These are phyloP conservation scores for Drosophila mettleri DNA, from an alignment of 2,888 invertebrate genomes.

Conservation along the genomic window DNA sequence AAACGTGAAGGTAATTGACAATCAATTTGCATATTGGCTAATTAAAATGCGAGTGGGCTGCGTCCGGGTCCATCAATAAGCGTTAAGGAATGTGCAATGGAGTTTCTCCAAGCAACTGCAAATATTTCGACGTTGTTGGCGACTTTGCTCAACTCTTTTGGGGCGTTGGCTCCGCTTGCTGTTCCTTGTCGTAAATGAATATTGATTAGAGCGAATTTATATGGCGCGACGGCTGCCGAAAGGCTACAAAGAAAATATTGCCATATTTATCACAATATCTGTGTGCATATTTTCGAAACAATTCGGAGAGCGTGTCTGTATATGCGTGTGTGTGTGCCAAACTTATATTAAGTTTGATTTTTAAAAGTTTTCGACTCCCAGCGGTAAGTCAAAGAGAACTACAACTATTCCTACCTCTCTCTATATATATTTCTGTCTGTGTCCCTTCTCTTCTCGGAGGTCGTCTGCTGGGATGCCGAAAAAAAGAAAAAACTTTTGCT, in stretches of 20 bases:
- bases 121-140: conserved; percentile 20
- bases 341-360: conserved; percentile 77
- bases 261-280: conserved; percentile 59
- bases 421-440: background rate
- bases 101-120: conserved; percentile 17
- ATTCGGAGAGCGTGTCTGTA: background rate
- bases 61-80: conserved; percentile 36
- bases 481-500: conserved; percentile 53
- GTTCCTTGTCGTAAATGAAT: conserved; percentile 62
- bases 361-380: conserved; percentile 61
- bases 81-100: conserved; percentile 38
- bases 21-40: conserved; percentile 35
- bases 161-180: conserved; percentile 13
- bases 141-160: conserved; percentile 23
- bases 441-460: background rate
- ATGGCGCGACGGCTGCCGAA: conserved; percentile 27
- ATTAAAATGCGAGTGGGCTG: conserved; percentile 38
- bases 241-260: conserved; percentile 58
- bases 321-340: conserved; percentile 16
- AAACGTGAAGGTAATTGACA: background rate
- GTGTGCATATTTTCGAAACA: conserved; percentile 17
- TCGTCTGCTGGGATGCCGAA: conserved; percentile 16
- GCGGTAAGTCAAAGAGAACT: conserved; percentile 60
- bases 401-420: background rate
- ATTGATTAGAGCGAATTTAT: conserved; percentile 65